A percentile compares a stretch with the other conserved stretches of the same genome.
phyloP scores from a whole-genome alignment of 2,113 vertebrate genomes.

The Amia ocellicauda region DNA sequence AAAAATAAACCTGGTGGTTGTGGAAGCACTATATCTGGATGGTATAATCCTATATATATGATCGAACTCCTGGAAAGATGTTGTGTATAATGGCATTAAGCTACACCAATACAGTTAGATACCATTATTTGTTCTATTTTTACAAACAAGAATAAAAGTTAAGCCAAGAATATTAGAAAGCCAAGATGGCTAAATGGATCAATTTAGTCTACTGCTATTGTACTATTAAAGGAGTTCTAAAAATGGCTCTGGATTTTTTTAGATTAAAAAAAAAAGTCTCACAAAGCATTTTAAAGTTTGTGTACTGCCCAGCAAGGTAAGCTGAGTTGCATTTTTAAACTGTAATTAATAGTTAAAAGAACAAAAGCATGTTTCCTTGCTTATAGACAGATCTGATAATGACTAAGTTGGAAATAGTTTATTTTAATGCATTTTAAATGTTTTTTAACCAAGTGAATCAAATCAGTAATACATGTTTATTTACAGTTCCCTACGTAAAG shows the following conservation, averaged over 20 bases:
- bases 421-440: conserved; percentile 44
- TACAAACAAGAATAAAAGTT: conserved; percentile 58
- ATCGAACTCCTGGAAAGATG: conserved; percentile 51
- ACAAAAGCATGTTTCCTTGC: conserved; percentile 42
- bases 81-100: conserved; percentile 57
- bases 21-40: conserved; percentile 69
- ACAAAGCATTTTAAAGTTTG: conserved; percentile 32
- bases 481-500: no score
- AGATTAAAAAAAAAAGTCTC: conserved; percentile 49
- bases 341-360: no score
- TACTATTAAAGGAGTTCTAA: conserved; percentile 56
- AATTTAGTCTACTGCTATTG: conserved; percentile 61
- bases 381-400: conserved; percentile 38
- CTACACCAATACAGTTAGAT: conserved; percentile 52
- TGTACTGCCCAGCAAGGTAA: no score
- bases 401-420: conserved; percentile 47
- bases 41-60: conserved; percentile 74
- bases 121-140: conserved; percentile 68
- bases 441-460: conserved; percentile 44
- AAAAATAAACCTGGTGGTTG: conserved; percentile 74
- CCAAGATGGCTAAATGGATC: conserved; percentile 62
- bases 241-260: conserved; percentile 53
- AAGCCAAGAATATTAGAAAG: conserved; percentile 53
- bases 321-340: no score
- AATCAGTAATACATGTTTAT: no score